Evolutionary conservation across 1,140 invertebrate genomes (phyloP), one percentile per base, ranked within the genome.

Genomic region (Oscheius sp.): DNA sequence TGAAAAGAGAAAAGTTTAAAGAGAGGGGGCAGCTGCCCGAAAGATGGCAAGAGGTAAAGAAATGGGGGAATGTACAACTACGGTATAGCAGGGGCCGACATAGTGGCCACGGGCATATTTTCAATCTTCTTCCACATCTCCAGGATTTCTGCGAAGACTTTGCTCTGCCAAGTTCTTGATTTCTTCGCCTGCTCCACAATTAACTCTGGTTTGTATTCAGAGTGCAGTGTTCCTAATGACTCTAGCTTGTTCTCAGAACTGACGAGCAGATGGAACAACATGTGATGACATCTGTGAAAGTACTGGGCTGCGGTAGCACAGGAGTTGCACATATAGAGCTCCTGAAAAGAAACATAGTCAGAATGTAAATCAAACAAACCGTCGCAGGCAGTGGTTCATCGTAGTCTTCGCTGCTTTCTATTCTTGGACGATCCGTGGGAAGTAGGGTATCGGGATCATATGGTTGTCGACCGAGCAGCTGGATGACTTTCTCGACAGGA

Each of bases 381-480:
- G 62, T 66, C 2, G 76, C 63, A 26, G 66, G 42, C 1, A 77
- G 2, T 7, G 76, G 76, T 0, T 29, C 35, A 28, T 65, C 46
- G 3, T 69, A 38, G 34, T 62, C 69, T 32, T 74, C n/a, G 26
- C 29, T 1, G 34, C 67, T 31, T 42, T 36, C 31, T 32, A 32
- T 35, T 55, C 38, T 2, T n/a, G 45, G 31, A 18, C 67, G 10
- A 3, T 26, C 35, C 26, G 59, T 49, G 13, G 26, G 2, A 10
- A 42, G 36, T 7, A 76, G 29, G 13, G 73, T 76, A 3, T 78
- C 70, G 7, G 36, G 26, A n/a, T 77, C 61, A 70, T 77, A 78
- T 18, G 34, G 18, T n/a, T 67, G 32, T 59, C 72, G 66, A 15
- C 52, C 59, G 36, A 76, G 72, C 20, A 73, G 59, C 18, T 73